phyloP scores from a whole-genome alignment of 2,797 vertebrate genomes.

The Sorex maritimensis region DNA sequence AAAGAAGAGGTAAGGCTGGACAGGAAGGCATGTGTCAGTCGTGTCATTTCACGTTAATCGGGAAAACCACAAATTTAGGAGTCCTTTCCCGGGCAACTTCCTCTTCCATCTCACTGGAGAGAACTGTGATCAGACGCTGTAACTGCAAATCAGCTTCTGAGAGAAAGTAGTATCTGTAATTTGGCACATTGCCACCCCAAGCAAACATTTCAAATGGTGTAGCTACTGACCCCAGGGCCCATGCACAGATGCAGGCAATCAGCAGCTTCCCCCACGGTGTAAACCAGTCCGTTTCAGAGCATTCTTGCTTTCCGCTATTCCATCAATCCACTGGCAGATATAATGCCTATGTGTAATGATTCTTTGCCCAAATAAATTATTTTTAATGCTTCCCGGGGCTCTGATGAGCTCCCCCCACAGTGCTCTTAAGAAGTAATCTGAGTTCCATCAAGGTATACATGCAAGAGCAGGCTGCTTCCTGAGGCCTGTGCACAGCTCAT shows the following conservation, averaged over 20 bases:
- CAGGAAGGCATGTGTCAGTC: neutral
- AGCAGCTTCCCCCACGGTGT: neutral
- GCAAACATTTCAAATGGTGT: neutral
- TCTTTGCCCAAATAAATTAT: neutral
- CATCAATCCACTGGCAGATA: neutral
- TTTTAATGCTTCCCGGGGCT: neutral
- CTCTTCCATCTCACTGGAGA: neutral
- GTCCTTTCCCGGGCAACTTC: neutral
- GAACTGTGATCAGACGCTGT: neutral
- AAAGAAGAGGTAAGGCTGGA: neutral
- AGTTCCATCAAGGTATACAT: too few species aligned
- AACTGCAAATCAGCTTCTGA: neutral
- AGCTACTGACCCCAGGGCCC: neutral
- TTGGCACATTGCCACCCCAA: neutral
- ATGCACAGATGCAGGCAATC: neutral
- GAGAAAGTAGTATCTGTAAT: neutral
- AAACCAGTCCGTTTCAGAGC: neutral
- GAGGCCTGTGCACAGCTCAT: too few species aligned
- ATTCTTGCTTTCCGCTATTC: neutral
- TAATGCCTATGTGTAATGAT: neutral
- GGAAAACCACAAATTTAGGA: constrained; percentile 17
- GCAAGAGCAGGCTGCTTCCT: too few species aligned
- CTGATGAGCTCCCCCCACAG: too few species aligned
- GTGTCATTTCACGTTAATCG: neutral
- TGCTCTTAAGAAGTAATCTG: too few species aligned